A percentile compares a stretch with the other conserved stretches of the same genome.
Evolutionary conservation across 2,113 vertebrate species (phyloP).

Genomic region (Oreochromis niloticus): DNA sequence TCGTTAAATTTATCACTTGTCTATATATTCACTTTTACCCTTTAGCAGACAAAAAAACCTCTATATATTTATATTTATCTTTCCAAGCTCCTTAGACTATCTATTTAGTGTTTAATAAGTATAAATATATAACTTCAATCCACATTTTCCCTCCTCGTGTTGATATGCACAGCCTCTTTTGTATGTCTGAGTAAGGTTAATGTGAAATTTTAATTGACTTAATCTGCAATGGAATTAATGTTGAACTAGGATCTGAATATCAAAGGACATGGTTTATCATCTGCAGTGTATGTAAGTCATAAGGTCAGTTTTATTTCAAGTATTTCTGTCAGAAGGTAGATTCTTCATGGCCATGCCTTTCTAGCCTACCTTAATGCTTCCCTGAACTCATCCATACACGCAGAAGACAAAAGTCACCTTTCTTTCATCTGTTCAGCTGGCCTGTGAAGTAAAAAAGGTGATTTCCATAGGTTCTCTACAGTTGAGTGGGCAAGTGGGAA

Average conservation of each 20-base stretch:
- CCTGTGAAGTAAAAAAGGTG: neutral
- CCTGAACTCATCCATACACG: neutral
- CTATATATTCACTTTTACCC: neutral
- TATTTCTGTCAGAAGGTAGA: neutral
- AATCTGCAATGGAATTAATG: neutral
- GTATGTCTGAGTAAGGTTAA: neutral
- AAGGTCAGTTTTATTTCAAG: neutral
- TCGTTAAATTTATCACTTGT: neutral
- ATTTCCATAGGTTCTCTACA: conserved; percentile 33
- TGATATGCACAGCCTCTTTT: neutral
- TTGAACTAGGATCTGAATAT: neutral
- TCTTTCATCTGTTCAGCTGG: neutral
- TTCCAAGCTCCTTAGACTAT: neutral
- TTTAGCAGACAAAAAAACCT: neutral
- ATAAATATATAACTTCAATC: neutral
- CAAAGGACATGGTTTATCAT: neutral
- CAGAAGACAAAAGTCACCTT: conserved; percentile 12
- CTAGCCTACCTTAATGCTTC: neutral
- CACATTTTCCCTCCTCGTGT: neutral
- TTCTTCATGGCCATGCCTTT: neutral
- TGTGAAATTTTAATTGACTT: neutral
- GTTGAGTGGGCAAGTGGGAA: conserved; percentile 17
- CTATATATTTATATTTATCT: neutral
- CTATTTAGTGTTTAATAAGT: neutral
- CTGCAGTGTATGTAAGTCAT: neutral